Evolutionary conservation across 2,888 invertebrate species (phyloP).

Genomic region (Nowickia ferox): DNA sequence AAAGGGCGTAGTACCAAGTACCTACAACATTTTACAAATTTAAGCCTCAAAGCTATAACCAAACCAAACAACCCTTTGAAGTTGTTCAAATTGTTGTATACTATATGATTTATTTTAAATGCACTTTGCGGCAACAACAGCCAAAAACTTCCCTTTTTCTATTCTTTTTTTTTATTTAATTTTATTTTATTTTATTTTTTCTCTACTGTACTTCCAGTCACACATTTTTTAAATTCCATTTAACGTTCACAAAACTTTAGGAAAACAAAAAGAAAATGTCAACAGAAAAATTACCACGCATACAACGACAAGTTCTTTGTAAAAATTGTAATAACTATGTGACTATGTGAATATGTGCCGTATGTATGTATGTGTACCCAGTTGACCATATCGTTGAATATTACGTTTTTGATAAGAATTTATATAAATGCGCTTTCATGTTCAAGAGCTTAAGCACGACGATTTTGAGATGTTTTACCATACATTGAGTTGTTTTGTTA

Average conservation of each 20-base stretch:
- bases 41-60: not conserved
- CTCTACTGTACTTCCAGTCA: slow-evolving; percentile 15
- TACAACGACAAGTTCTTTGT: slow-evolving; percentile 27
- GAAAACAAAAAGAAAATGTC: slow-evolving; percentile 46
- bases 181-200: slow-evolving; percentile 2
- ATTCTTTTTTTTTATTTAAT: not conserved
- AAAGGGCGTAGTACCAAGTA: not conserved
- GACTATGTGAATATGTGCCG: not conserved
- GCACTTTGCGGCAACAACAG: slow-evolving; percentile 54
- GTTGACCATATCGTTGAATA: not conserved
- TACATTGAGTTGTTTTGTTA: too few species aligned
- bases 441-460: too few species aligned
- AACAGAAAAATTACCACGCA: slow-evolving; percentile 49
- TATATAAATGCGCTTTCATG: too few species aligned
- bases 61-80: slow-evolving; percentile 46
- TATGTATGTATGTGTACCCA: not conserved
- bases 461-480: too few species aligned
- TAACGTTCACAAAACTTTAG: slow-evolving; percentile 59
- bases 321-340: slow-evolving; percentile 4
- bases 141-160: slow-evolving; percentile 18
- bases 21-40: not conserved
- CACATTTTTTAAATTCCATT: slow-evolving; percentile 67
- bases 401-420: too few species aligned
- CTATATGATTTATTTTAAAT: slow-evolving; percentile 7
- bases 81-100: slow-evolving; percentile 8